Conservation (phyloP, 2,797 vertebrate species). For the Coregonus sp. region DNA sequence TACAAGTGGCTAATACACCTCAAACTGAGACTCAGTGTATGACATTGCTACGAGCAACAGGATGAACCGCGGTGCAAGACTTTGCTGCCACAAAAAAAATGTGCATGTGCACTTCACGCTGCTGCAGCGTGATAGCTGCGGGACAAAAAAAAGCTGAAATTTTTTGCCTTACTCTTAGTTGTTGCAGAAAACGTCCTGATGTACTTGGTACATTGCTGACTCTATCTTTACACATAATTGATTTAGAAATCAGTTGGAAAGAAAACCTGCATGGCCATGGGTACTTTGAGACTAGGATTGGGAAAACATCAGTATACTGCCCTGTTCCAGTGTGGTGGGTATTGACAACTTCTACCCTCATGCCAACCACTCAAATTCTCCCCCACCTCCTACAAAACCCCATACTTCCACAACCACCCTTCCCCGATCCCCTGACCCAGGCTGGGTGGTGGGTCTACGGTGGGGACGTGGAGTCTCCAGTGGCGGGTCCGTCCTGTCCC, state of each 20-base stretch:
- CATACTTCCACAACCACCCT: neutral
- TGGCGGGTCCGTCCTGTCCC: conserved; percentile 17
- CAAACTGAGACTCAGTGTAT: too few relatives aligned
- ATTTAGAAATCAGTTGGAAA: conserved; percentile 4
- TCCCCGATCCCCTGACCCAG: conserved; percentile 2
- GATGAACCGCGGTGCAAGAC: too few relatives aligned
- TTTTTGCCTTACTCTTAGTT: too few relatives aligned
- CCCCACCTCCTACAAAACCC: neutral
- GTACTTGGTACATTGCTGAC: too few relatives aligned
- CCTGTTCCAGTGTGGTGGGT: neutral
- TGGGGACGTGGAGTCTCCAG: conserved; percentile 37
- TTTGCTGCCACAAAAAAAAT: too few relatives aligned
- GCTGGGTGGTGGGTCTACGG: conserved; percentile 41
- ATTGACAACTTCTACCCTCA: neutral
- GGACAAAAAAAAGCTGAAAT: too few relatives aligned
- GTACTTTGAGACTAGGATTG: neutral
- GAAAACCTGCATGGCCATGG: neutral
- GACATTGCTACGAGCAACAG: too few relatives aligned
- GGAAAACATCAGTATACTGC: neutral
- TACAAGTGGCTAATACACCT: neutral
- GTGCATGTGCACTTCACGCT: too few relatives aligned
- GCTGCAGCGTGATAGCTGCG: too few relatives aligned
- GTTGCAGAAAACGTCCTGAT: too few relatives aligned
- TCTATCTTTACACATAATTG: neutral
- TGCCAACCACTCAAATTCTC: neutral